A percentile compares a stretch with the other conserved stretches of the same genome.
Evolutionary conservation across 1,140 invertebrate species (phyloP).

Genomic region (Leptopilina clavipes): DNA sequence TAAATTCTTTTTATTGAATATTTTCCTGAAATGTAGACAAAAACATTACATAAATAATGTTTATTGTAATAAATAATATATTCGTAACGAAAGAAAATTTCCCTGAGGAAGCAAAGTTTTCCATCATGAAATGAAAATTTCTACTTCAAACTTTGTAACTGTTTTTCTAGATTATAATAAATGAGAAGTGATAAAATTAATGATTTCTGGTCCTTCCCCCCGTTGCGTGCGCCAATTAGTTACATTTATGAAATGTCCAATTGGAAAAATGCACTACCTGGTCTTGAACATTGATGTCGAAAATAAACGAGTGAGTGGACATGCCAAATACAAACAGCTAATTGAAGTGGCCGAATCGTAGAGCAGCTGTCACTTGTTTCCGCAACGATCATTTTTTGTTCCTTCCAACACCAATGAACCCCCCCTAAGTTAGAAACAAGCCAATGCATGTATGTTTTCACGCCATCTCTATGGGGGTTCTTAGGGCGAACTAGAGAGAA

Average conservation of each 20-base stretch:
- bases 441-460: constrained; percentile 65
- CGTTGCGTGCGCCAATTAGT: constrained; percentile 37
- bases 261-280: neutral
- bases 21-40: too few species aligned
- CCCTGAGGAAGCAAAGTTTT: too few species aligned
- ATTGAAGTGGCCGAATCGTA: constrained; percentile 58
- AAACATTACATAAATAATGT: too few species aligned
- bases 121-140: too few species aligned
- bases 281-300: neutral
- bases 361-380: constrained; percentile 69
- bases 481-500: constrained; percentile 46
- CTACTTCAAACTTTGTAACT: too few species aligned
- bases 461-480: constrained; percentile 65
- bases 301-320: constrained; percentile 37
- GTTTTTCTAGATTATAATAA: too few species aligned
- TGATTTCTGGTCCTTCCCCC: neutral
- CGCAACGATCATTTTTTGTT: constrained; percentile 64
- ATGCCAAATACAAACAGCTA: constrained; percentile 59
- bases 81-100: too few species aligned
- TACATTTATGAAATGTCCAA: constrained; percentile 36
- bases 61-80: too few species aligned
- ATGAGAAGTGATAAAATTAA: neutral
- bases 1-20: too few species aligned
- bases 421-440: constrained; percentile 35
- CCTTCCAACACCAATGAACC: constrained; percentile 43